A percentile compares a stretch with the other conserved stretches of the same genome.
These are phyloP conservation scores for Drosophila athabasca DNA, from an alignment of 1,140 invertebrate genomes.

Conservation along the genomic window DNA sequence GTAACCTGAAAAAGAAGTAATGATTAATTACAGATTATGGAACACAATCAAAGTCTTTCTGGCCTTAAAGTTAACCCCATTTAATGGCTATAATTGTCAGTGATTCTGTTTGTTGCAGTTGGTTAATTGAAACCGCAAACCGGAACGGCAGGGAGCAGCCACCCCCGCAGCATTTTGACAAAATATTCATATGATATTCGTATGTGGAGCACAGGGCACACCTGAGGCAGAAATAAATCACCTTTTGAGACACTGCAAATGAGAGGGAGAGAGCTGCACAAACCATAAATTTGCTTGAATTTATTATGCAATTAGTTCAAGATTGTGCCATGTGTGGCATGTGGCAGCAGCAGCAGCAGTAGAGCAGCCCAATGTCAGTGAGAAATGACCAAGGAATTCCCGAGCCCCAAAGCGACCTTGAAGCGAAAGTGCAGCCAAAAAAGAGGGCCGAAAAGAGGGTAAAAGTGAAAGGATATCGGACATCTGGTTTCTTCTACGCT, in stretches of 20 bases:
- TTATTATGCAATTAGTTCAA: constrained; percentile 81
- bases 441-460: too few species aligned
- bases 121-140: constrained; percentile 36
- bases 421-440: too few species aligned
- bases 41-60: too few species aligned
- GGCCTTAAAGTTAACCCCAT: neutral
- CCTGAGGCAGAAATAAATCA: constrained; percentile 49
- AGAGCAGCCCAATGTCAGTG: neutral
- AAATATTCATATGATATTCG: constrained; percentile 26
- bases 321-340: constrained; percentile 12
- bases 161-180: constrained; percentile 34
- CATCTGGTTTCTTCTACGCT: too few species aligned
- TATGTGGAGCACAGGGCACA: constrained; percentile 37
- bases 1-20: constrained; percentile 87
- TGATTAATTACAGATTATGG: neutral
- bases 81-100: neutral
- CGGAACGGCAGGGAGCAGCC: constrained; percentile 17
- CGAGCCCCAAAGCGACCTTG: too few species aligned
- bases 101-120: neutral
- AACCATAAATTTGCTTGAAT: constrained; percentile 68
- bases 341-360: constrained; percentile 4
- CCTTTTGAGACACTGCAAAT: constrained; percentile 62
- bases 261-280: constrained; percentile 38
- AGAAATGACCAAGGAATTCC: too few species aligned
- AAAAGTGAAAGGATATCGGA: too few species aligned